Evolutionary conservation across 37 sponge, comb jelly and placozoan genomes (phyloP).

Genomic region (Cliona cf. orientalis): DNA sequence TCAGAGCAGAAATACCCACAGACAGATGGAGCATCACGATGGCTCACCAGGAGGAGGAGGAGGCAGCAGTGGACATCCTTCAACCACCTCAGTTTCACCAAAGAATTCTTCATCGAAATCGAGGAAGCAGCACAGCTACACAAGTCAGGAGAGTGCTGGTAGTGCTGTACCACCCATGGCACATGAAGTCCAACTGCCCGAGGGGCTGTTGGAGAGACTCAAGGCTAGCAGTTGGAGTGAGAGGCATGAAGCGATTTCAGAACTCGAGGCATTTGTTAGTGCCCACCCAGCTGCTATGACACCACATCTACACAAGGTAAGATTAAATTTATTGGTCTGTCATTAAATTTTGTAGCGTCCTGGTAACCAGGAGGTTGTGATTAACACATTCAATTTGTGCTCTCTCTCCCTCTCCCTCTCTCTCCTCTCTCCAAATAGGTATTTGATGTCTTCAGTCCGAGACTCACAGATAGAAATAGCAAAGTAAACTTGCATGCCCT

Average conservation of each 20-base stretch:
- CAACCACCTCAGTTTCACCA: not conserved
- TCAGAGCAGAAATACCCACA: not conserved
- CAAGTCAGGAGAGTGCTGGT: not conserved
- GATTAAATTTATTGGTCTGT: not conserved
- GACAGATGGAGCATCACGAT: too few relatives aligned
- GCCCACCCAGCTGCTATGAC: conserved; percentile 20
- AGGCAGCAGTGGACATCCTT: not conserved
- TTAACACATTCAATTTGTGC: not conserved
- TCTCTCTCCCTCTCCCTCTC: conserved; percentile 13
- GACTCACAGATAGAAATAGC: conserved; percentile 85
- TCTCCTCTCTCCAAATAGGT: conserved; percentile 32
- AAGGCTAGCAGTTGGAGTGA: conserved; percentile 72
- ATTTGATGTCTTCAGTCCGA: conserved; percentile 79
- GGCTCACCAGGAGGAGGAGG: not conserved
- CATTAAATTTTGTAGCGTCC: not conserved
- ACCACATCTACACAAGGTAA: conserved; percentile 51
- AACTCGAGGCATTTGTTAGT: conserved; percentile 49
- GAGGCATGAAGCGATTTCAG: conserved; percentile 62
- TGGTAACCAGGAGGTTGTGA: not conserved
- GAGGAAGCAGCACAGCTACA: not conserved
- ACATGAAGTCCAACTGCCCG: conserved; percentile 22
- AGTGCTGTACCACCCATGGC: not conserved
- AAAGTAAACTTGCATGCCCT: conserved; percentile 90
- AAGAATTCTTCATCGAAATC: not conserved
- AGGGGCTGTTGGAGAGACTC: conserved; percentile 47